phyloP scores from a whole-genome alignment of 2,113 vertebrate genomes.

The Psittacula cyanocephala region DNA sequence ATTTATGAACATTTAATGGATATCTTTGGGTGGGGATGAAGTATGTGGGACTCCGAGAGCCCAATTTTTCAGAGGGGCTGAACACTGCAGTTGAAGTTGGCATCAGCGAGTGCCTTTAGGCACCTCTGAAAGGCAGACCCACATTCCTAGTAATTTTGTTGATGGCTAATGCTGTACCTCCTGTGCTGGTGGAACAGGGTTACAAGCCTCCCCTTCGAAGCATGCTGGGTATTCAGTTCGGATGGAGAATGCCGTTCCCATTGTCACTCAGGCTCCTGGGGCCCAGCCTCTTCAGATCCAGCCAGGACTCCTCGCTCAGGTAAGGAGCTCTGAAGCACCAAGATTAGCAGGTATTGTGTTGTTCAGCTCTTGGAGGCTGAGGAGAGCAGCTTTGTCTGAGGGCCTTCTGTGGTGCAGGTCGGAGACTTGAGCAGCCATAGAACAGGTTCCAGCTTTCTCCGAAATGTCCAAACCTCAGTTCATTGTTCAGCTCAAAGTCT shows the following conservation, averaged over 20 bases:
- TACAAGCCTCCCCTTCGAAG: constrained; percentile 96
- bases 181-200: constrained; percentile 76
- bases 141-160: neutral
- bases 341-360: neutral
- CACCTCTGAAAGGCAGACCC: neutral
- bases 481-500: neutral
- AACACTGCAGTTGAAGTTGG: neutral
- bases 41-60: neutral
- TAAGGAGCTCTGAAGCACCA: constrained; percentile 57
- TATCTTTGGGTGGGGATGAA: neutral
- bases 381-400: neutral
- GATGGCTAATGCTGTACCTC: constrained; percentile 12
- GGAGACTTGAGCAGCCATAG: neutral
- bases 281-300: constrained; percentile 97
- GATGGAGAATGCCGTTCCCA: constrained; percentile 97
- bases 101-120: neutral
- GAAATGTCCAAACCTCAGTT: neutral
- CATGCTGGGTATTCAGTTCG: constrained; percentile 95
- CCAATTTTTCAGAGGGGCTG: neutral
- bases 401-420: neutral
- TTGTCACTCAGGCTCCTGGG: constrained; percentile 95
- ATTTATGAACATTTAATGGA: neutral
- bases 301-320: constrained; percentile 95
- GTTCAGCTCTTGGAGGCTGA: neutral
- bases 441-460: neutral